Evolutionary conservation across 2,797 vertebrate species (phyloP), one percentile per base, ranked within the genome.

Genomic region (Gymnodraco acuticeps): DNA sequence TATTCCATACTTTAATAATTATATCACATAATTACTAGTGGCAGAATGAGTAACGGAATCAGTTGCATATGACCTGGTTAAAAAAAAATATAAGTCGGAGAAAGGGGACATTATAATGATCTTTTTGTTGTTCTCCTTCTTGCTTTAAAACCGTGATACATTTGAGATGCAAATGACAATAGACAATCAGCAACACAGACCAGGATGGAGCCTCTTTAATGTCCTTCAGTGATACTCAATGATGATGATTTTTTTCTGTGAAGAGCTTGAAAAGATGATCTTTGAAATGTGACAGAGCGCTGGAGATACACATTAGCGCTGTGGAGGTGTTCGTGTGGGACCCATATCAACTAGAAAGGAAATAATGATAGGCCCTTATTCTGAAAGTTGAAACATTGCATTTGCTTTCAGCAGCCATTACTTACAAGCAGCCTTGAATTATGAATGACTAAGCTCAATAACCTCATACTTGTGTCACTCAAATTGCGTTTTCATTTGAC

Each of bases 251-350:
- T 33, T 63, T 65, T 74, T 42, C 20, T 46, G 42, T 65, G 38
- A 70, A 71, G 63, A 70, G 27, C 64, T 61, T 56, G 19, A 73
- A 46, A 66, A 61, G 51, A 48, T 42, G 1, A 81, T 70, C 10
- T 45, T 15, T 75, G 15, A 71, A 52, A 70, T 58, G 56, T 47
- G 17, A 68, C 51, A 58, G 45, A 50, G 33, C 62, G 54, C 50
- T 65, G 13, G 43, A 38, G 58, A 61, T 68, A 52, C 63, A 62
- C 20, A 17, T 65, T 31, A 52, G 64, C 51, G 46, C 23, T 71
- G 67, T 71, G 72, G 56, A 68, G 66, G 70, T 79, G 75, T 75
- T 72, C 75, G 64, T 64, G 65, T 73, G 14, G 46, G 45, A 46
- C 63, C 14, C 9, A 31, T 42, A 33, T 66, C 12, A 54, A 41